Conservation (phyloP, 92 coral and sea anemone genomes). For the Zoanthus solanderi region DNA sequence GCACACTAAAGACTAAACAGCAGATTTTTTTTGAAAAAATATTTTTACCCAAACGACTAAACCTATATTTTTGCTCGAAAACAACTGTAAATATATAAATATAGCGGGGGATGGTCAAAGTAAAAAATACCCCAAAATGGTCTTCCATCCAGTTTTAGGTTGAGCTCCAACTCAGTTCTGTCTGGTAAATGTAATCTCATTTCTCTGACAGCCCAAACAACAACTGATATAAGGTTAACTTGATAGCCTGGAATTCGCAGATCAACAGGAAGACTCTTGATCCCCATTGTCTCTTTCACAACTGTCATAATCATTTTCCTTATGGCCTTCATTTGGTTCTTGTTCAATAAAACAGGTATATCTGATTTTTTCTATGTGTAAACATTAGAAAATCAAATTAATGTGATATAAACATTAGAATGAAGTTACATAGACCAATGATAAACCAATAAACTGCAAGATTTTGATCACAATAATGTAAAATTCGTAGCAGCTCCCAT, state of each 20-base stretch:
- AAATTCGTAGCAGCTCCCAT: no score
- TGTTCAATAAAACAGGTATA: slow-evolving; percentile 58
- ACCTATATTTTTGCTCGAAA: no score
- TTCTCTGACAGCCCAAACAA: slow-evolving; percentile 60
- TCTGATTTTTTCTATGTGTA: slow-evolving; percentile 36
- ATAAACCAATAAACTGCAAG: not conserved
- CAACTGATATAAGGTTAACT: slow-evolving; percentile 60
- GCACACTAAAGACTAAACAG: no score
- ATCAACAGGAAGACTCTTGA: slow-evolving; percentile 46
- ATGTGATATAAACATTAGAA: not conserved
- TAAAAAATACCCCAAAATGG: slow-evolving; percentile 64
- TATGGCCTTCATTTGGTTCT: slow-evolving; percentile 60
- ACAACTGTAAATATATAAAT: no score
- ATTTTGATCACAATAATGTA: not conserved
- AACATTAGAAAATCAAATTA: not conserved
- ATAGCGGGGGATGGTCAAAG: no score
- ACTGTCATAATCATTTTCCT: slow-evolving; percentile 55
- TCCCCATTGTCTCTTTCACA: slow-evolving; percentile 49
- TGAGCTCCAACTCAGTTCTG: slow-evolving; percentile 35
- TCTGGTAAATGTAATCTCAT: slow-evolving; percentile 56
- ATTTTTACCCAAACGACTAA: no score
- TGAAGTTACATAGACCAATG: not conserved
- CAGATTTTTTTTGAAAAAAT: no score
- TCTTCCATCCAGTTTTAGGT: slow-evolving; percentile 65
- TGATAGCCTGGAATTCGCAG: slow-evolving; percentile 56